Base-by-base conservation (phyloP, 2,888 invertebrate species). In the Andrena haemorrhoa region DNA sequence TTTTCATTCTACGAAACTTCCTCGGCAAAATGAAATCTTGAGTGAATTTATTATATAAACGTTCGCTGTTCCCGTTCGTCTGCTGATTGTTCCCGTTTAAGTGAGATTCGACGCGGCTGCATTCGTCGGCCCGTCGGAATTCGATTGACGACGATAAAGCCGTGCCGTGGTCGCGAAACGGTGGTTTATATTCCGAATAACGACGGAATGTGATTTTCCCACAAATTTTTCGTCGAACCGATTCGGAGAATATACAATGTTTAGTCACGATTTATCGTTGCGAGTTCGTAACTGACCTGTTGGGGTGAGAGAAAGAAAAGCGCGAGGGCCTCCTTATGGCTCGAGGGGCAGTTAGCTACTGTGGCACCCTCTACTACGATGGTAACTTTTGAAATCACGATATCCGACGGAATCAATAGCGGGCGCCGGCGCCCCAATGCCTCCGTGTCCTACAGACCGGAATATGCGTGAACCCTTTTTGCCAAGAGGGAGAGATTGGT, bases 341-440 rank as follows among this genome's bases (percentile, higher is more conserved):
- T 89, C 92, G 90, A 93, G 89, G 90, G 90, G 89, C 90, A 88
- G 89, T 89, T 89, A 79, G 89, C 91, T 90, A 93, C 93, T 92
- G 92, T 93, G 91, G 93, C 92, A 91, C 92, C 92, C 91, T 92
- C 91, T 91, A 90, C 88, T 88, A 86, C 86, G 88, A 89, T 89
- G 87, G 85, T 87, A 90, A 91, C 90, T 90, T 93, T 91, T 88
- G 89, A 89, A 89, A 90, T 90, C 89, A 90, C 90, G 88, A 89
- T 90, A 88, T 82, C 73, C 76, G 35, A 83, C 86, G 82, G 90
- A 93, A 93, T 93, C 93, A 93, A 93, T 93, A 93, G 92, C 91
- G 69, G 71, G 91, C 92, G 91, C 92, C 91, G 92, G 92, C 91
- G 92, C 92, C 85, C 83, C 87, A 69, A 84, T 79, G 86, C 80